These are phyloP conservation scores for Digitonthophagus gazella DNA, from an alignment of 2,888 invertebrate genomes.

Conservation along the genomic window DNA sequence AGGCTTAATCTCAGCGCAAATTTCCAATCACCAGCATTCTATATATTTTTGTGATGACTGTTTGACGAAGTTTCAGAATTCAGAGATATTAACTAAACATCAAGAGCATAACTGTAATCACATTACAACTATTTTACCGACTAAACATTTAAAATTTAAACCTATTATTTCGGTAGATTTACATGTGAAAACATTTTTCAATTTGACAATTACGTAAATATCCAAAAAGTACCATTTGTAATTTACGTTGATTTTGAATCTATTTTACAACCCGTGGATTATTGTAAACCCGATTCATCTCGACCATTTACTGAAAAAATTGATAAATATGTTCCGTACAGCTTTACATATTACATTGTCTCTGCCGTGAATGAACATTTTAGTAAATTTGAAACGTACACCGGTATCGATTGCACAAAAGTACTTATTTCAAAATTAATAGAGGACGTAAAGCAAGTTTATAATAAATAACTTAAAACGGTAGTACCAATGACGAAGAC, in stretches of 20 bases:
- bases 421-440: conserved; percentile 10
- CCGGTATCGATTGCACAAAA: conserved; percentile 17
- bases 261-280: background rate
- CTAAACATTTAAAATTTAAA: no score
- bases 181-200: no score
- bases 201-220: background rate
- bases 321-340: no score
- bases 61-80: background rate
- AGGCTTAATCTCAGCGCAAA: conserved; percentile 12
- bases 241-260: background rate
- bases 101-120: background rate
- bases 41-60: background rate
- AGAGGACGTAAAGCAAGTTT: conserved; percentile 15
- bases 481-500: no score
- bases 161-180: no score
- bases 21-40: background rate
- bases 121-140: no score
- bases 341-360: background rate
- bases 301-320: no score
- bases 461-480: conserved; percentile 17
- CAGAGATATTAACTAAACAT: no score
- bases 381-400: conserved; percentile 22
- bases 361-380: conserved; percentile 7
- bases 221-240: background rate
- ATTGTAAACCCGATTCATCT: background rate